Evolutionary conservation across 2,888 invertebrate species (phyloP), one percentile per base, ranked within the genome.

Genomic region (Achlya flavicornis): DNA sequence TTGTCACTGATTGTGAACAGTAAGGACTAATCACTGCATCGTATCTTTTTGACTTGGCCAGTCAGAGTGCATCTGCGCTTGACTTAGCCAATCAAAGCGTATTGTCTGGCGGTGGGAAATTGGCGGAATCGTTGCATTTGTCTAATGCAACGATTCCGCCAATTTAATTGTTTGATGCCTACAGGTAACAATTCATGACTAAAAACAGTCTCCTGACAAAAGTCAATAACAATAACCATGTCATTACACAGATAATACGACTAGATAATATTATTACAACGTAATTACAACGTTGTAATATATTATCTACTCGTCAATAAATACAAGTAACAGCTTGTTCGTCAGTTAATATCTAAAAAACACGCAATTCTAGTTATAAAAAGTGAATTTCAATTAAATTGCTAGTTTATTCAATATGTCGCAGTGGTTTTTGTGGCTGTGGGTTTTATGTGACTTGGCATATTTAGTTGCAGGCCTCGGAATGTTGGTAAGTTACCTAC

Each of bases 251-350:
- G 10, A 10, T 53, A 2, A 26, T 26, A 26, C 26, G 26, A 26
- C 26, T 26, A 26, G 26, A 26, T 26, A 26, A 26, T 26, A 26
- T n/a, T 26, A 26, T 26, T 26, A 26, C 26, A 26, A 53, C 19
- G 16, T 53, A 53, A 26, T 26, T 26, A 53, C 53, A 53, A 53
- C 53, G 19, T 19, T 53, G 53, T 53, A 3, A 19, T 19, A 53
- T 53, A 53, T 53, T 53, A 53, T 53, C 19, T 53, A 53, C 10
- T 19, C 53, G 10, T 53, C 53, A 53, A 53, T 53, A 8, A 53
- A 19, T 53, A 19, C 16, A 0, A 53, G 3, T 19, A 19, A 16
- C 3, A 19, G 8, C 53, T 7, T 19, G 10, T 19, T 8, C n/a
- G 10, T 53, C 16, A 46, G 46, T 19, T 19, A 53, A 53, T 53